These are phyloP conservation scores for Bufo bufo DNA, from an alignment of 2,113 vertebrate genomes.

Conservation along the genomic window DNA sequence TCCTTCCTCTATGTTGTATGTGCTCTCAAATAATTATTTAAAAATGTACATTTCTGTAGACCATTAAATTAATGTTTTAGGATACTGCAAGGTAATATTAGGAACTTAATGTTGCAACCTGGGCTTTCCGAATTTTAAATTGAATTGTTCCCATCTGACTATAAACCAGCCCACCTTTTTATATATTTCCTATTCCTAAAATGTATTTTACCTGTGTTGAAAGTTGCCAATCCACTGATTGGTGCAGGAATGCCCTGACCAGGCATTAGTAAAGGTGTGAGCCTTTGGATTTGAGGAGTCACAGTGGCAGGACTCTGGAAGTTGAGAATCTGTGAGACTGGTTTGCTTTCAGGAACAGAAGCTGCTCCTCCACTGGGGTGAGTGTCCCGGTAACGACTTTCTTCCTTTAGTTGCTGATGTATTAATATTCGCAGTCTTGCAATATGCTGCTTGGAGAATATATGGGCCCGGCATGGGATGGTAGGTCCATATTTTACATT, in stretches of 20 bases:
- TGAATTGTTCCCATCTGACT: background rate
- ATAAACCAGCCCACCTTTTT: background rate
- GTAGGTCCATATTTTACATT: conserved; percentile 85
- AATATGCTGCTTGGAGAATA: conserved; percentile 86
- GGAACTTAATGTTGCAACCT: background rate
- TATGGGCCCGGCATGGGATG: conserved; percentile 84
- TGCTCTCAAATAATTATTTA: background rate
- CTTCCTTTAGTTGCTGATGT: conserved; percentile 69
- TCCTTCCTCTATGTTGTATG: background rate
- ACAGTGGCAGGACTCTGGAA: conserved; percentile 61
- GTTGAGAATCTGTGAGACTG: conserved; percentile 60
- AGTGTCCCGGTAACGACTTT: conserved; percentile 69
- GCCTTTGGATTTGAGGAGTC: conserved; percentile 43
- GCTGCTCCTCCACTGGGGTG: conserved; percentile 46
- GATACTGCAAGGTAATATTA: background rate
- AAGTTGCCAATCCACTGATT: conserved; percentile 66
- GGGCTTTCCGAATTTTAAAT: background rate
- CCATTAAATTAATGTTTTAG: background rate
- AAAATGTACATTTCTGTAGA: too few relatives aligned
- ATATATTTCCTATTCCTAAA: background rate
- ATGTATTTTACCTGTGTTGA: conserved; percentile 69
- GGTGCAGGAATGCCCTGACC: conserved; percentile 59
- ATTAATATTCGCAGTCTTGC: conserved; percentile 77
- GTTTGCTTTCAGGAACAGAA: conserved; percentile 38
- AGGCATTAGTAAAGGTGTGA: conserved; percentile 36